Conservation (phyloP, 2,113 vertebrate genomes). For the Nerophis ophidion region DNA sequence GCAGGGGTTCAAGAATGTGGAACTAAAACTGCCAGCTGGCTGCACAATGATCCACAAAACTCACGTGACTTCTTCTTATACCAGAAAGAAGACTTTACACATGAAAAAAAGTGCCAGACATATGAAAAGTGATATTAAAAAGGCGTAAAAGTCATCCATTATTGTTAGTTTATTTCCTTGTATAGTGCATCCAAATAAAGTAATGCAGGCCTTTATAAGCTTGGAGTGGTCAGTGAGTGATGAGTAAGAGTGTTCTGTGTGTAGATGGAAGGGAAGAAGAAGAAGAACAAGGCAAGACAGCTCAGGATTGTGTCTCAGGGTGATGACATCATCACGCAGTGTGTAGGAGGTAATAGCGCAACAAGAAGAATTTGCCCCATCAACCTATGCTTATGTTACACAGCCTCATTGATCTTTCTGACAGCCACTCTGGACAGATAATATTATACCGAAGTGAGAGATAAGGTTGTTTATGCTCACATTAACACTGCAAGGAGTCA, state of each 20-base stretch:
- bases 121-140: background rate
- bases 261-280: constrained; percentile 21
- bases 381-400: constrained; percentile 44
- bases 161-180: constrained; percentile 12
- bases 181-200: constrained; percentile 1
- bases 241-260: constrained; percentile 27
- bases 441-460: constrained; percentile 18
- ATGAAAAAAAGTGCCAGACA: background rate
- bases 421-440: constrained; percentile 35
- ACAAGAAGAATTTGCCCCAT: constrained; percentile 52
- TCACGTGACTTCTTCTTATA: background rate
- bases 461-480: constrained; percentile 27
- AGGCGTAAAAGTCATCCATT: constrained; percentile 10
- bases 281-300: constrained; percentile 23
- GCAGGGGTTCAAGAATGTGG: constrained; percentile 43
- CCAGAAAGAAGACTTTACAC: constrained; percentile 3
- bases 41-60: constrained; percentile 17
- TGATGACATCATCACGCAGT: constrained; percentile 61
- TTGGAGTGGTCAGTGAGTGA: constrained; percentile 25
- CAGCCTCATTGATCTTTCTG: constrained; percentile 50
- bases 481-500: constrained; percentile 3
- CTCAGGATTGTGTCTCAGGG: constrained; percentile 35
- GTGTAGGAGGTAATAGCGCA: constrained; percentile 53
- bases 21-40: constrained; percentile 48
- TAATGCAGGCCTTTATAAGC: background rate